These are phyloP conservation scores for Drosophila micromelanica DNA, from an alignment of 1,140 invertebrate genomes.

Conservation along the genomic window DNA sequence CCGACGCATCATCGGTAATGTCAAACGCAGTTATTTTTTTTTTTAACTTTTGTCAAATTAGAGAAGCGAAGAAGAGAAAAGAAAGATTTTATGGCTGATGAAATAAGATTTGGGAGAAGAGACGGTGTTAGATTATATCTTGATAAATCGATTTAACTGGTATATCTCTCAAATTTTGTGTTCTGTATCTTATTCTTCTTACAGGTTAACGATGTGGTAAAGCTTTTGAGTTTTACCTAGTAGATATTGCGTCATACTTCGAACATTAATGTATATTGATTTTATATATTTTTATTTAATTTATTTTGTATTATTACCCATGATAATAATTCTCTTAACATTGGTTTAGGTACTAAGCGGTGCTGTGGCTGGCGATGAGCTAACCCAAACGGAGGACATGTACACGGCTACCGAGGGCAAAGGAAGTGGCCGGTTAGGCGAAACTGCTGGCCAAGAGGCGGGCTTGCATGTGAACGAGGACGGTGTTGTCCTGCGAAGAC, in stretches of 20 bases:
- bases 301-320: constrained; percentile 26
- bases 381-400: constrained; percentile 75
- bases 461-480: constrained; percentile 79
- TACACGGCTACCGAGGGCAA: constrained; percentile 63
- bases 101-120: no score
- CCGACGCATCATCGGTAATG: constrained; percentile 70
- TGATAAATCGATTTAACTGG: no score
- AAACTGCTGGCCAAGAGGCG: constrained; percentile 76
- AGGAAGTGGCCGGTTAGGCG: constrained; percentile 12
- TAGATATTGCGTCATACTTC: background rate
- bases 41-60: no score
- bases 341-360: constrained; percentile 56
- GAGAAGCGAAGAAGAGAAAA: background rate
- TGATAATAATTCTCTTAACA: constrained; percentile 15
- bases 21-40: background rate
- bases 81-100: background rate
- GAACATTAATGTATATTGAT: background rate
- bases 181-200: no score
- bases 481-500: constrained; percentile 80
- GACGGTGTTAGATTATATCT: no score
- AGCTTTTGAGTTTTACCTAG: background rate
- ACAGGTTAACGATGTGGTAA: no score
- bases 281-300: constrained; percentile 4
- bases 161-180: no score
- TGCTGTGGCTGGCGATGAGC: constrained; percentile 76